Conservation (phyloP, 2,797 vertebrate species). For the Sciurus vulgaris region DNA sequence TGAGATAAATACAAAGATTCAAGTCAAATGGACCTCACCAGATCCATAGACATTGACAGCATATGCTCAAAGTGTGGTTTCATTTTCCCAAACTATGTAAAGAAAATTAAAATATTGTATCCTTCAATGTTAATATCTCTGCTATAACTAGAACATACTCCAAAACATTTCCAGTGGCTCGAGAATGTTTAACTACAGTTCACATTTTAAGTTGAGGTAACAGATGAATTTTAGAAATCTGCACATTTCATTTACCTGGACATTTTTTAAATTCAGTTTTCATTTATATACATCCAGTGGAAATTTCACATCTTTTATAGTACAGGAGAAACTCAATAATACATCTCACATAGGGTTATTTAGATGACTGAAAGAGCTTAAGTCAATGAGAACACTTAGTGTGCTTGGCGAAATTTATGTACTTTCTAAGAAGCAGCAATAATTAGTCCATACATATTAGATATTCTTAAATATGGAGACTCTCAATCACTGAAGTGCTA, state of each 20-base stretch:
- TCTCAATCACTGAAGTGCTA: neutral
- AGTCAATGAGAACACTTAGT: neutral
- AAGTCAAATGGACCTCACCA: slow-evolving; percentile 52
- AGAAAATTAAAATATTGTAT: slow-evolving; percentile 35
- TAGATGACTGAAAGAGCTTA: neutral
- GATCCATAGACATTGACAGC: neutral
- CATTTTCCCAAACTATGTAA: slow-evolving; percentile 58
- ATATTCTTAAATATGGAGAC: neutral
- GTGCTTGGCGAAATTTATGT: neutral
- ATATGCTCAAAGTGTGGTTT: slow-evolving; percentile 44
- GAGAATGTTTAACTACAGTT: slow-evolving; percentile 16
- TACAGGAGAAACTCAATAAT: slow-evolving; percentile 38
- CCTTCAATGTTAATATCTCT: slow-evolving; percentile 39
- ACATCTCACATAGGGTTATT: neutral
- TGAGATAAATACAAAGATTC: slow-evolving; percentile 52
- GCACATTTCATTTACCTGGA: slow-evolving; percentile 21
- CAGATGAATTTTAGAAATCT: slow-evolving; percentile 40
- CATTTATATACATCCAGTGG: slow-evolving; percentile 33
- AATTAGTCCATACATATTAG: neutral
- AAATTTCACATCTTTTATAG: slow-evolving; percentile 57
- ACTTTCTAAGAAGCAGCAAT: neutral
- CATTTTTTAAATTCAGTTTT: slow-evolving; percentile 59
- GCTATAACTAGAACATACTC: slow-evolving; percentile 39
- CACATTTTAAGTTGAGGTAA: slow-evolving; percentile 51
- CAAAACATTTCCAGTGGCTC: slow-evolving; percentile 42